These are phyloP conservation scores for Hesperia comma DNA, from an alignment of 2,888 invertebrate genomes.

Conservation along the genomic window DNA sequence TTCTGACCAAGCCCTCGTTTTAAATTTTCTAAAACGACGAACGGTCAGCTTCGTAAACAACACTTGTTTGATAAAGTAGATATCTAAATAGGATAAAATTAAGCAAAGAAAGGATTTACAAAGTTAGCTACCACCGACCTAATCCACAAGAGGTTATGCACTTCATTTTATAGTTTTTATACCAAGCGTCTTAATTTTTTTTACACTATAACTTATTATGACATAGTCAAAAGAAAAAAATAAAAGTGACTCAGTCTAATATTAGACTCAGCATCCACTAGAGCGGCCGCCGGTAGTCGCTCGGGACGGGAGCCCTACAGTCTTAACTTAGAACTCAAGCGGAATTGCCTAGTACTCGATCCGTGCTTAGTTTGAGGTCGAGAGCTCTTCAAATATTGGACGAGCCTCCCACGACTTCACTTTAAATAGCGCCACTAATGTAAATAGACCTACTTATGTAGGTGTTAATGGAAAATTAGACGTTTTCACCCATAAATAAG, in stretches of 20 bases:
- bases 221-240: too few relatives aligned
- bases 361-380: slow-evolving; percentile 6
- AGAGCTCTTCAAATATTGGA: slow-evolving; percentile 22
- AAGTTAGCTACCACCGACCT: too few relatives aligned
- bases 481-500: not conserved
- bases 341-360: slow-evolving; percentile 3
- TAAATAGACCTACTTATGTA: slow-evolving; percentile 17
- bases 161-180: too few relatives aligned
- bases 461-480: slow-evolving; percentile 1
- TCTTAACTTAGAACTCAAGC: slow-evolving; percentile 4
- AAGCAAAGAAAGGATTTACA: too few relatives aligned
- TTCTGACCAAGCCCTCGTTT: too few relatives aligned
- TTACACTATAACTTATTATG: too few relatives aligned
- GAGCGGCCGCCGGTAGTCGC: not conserved
- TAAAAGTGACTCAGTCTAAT: not conserved
- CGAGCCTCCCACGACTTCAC: slow-evolving; percentile 1
- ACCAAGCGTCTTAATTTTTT: too few relatives aligned
- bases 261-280: not conserved
- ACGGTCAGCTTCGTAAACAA: too few relatives aligned
- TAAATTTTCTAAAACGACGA: too few relatives aligned
- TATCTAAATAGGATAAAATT: too few relatives aligned
- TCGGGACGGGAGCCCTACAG: not conserved
- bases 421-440: slow-evolving; percentile 12
- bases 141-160: too few relatives aligned
- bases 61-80: too few relatives aligned